A percentile compares a stretch with the other conserved stretches of the same genome.
phyloP scores from a whole-genome alignment of 2,113 vertebrate species.

The human (Homo sapiens) region DNA sequence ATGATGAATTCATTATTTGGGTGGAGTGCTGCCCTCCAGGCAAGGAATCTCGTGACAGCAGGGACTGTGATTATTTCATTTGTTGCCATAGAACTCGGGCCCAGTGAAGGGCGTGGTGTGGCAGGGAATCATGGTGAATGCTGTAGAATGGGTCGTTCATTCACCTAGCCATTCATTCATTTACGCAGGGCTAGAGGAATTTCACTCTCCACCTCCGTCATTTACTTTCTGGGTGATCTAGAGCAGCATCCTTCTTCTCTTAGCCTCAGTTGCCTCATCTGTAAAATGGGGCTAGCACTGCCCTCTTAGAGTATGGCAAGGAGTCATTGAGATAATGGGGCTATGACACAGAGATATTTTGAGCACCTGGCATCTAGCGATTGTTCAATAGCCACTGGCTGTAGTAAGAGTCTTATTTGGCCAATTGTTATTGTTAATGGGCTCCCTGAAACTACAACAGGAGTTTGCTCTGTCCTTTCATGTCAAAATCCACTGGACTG shows the following conservation, averaged over 20 bases:
- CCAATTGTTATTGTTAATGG: neutral
- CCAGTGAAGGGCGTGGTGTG: neutral
- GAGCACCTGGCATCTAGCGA: rapidly evolving
- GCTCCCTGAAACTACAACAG: neutral
- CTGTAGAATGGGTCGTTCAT: neutral
- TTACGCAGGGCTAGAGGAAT: neutral
- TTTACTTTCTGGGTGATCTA: neutral
- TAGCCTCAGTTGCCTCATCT: neutral
- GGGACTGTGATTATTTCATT: neutral
- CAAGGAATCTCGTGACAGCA: neutral
- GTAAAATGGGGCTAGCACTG: neutral
- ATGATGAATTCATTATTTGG: neutral
- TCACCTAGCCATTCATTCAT: too few species aligned
- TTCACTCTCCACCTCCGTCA: neutral
- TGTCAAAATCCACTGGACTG: neutral
- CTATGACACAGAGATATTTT: neutral
- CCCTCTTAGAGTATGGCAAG: neutral
- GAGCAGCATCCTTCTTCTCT: neutral
- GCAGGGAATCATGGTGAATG: neutral
- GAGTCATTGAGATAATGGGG: neutral
- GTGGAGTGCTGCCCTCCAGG: neutral
- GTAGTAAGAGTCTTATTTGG: too few species aligned
- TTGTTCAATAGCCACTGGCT: neutral
- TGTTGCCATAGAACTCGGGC: neutral
- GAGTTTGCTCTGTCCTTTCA: neutral